phyloP scores from a whole-genome alignment of 2,797 vertebrate species.

The Bovichtus diacanthus region DNA sequence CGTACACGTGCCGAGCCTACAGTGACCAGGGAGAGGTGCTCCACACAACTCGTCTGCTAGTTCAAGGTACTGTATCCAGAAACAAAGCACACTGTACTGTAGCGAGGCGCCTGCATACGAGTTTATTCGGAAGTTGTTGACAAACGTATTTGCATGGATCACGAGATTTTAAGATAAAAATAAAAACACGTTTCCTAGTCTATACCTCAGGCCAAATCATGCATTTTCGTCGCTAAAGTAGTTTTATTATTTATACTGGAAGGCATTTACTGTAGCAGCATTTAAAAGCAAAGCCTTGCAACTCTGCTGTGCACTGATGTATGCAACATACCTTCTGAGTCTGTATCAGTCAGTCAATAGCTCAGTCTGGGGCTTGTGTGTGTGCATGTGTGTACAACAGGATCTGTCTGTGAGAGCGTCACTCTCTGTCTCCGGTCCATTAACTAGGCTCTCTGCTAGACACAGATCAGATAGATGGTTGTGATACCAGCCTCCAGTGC shows the following conservation, averaged over 20 bases:
- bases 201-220: not conserved
- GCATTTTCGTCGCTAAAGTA: conserved; percentile 19
- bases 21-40: conserved; percentile 98
- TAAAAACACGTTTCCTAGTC: not conserved
- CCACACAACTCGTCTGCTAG: conserved; percentile 96
- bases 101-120: not conserved
- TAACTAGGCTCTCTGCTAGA: conserved; percentile 79
- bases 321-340: conserved; percentile 59
- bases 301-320: conserved; percentile 52
- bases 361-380: conserved; percentile 59
- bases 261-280: conserved; percentile 31
- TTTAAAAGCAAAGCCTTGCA: conserved; percentile 41
- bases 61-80: conserved; percentile 90
- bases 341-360: conserved; percentile 71
- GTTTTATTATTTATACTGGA: conserved; percentile 49
- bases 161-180: conserved; percentile 12
- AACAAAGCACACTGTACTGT: not conserved
- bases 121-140: not conserved
- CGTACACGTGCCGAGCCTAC: conserved; percentile 96
- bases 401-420: conserved; percentile 71
- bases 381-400: conserved; percentile 58
- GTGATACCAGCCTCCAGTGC: conserved; percentile 66
- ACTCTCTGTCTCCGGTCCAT: conserved; percentile 80
- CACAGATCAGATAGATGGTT: conserved; percentile 77
- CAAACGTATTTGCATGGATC: conserved; percentile 12